These are phyloP conservation scores for Tenodera sinensis DNA, from an alignment of 2,888 invertebrate species.

Conservation along the genomic window DNA sequence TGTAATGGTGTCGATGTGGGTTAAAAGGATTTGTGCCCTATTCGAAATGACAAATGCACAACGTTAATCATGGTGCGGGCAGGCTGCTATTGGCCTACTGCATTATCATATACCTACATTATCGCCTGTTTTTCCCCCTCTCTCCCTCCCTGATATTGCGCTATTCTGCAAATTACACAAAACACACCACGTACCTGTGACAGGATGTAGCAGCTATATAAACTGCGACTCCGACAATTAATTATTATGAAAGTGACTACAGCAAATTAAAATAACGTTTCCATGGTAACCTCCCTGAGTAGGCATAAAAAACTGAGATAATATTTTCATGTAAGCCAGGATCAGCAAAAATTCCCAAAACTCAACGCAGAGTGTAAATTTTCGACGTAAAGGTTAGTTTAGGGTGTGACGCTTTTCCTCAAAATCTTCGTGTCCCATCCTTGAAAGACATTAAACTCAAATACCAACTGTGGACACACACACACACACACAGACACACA, in stretches of 20 bases:
- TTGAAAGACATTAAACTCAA: too few species aligned
- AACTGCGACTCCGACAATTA: background rate
- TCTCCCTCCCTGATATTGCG: background rate
- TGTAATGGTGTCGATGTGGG: too few species aligned
- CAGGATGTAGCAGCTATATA: background rate
- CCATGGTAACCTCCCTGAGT: background rate
- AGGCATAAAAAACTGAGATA: background rate
- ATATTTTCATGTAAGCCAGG: background rate
- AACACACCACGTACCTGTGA: background rate
- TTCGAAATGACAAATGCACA: too few species aligned
- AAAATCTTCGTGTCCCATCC: too few species aligned
- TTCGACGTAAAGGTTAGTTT: too few species aligned
- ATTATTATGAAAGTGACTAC: background rate
- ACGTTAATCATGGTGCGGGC: too few species aligned
- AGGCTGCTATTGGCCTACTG: too few species aligned
- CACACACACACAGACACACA: too few species aligned
- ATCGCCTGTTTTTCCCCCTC: background rate
- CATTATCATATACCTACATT: background rate
- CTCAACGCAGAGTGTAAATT: too few species aligned
- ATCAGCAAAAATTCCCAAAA: background rate
- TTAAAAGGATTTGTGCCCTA: too few species aligned
- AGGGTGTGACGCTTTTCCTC: too few species aligned
- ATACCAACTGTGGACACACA: too few species aligned
- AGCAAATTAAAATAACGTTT: background rate
- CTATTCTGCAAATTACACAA: background rate